Percentiles rank a stretch among this genome's conserved stretches.
phyloP scores from a whole-genome alignment of 2,113 vertebrate species.

The Sander lucioperca region DNA sequence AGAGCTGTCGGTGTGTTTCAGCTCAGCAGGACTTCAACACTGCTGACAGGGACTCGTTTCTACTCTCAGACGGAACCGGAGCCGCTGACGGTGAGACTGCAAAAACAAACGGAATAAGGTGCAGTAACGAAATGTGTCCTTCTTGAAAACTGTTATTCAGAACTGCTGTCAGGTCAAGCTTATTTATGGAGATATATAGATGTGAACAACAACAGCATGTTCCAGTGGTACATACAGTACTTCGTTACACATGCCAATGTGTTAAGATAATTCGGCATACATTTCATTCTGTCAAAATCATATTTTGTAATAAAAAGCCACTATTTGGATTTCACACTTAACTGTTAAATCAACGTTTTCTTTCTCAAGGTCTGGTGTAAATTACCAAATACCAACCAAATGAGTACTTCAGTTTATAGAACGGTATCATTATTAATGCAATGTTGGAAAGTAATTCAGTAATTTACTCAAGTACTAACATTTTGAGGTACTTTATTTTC shows the following conservation, averaged over 20 bases:
- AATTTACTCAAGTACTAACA: not conserved
- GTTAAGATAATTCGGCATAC: not conserved
- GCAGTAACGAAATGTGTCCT: not conserved
- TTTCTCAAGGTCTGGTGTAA: too few species aligned
- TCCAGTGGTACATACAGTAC: too few species aligned
- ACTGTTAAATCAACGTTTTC: not conserved
- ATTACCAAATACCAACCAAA: too few species aligned
- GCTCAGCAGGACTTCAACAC: not conserved
- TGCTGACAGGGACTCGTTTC: slow-evolving; percentile 38
- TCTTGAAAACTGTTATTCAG: too few species aligned
- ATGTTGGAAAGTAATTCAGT: not conserved
- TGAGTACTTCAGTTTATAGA: not conserved
- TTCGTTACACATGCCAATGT: accelerated
- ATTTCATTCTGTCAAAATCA: not conserved
- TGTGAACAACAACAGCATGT: not conserved
- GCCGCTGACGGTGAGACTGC: slow-evolving; percentile 71
- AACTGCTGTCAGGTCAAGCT: accelerated
- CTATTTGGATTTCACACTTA: not conserved
- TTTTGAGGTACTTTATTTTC: not conserved
- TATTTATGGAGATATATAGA: not conserved
- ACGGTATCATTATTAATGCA: not conserved
- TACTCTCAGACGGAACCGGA: slow-evolving; percentile 59
- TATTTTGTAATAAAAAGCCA: not conserved
- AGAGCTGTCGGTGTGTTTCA: slow-evolving; percentile 22
- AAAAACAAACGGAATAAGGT: slow-evolving; percentile 79